Conservation (phyloP, 2,888 invertebrate genomes). For the Philhelius pedissequus region DNA sequence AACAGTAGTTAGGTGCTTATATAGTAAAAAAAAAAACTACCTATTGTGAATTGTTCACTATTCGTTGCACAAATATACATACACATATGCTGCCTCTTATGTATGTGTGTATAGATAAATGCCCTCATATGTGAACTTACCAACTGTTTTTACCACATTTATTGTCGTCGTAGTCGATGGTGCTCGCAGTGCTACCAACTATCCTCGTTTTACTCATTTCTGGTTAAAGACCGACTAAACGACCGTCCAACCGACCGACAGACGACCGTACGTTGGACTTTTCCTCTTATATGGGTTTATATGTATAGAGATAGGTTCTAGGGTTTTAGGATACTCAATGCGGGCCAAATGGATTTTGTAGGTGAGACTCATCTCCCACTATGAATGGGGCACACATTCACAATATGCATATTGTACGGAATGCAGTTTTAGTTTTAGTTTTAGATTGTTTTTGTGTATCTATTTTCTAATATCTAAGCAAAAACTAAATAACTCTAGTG, state of each 20-base stretch:
- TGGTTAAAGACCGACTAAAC: constrained; percentile 45
- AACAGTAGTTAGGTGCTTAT: background rate
- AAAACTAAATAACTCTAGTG: constrained; percentile 58
- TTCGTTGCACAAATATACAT: constrained; percentile 41
- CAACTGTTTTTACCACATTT: constrained; percentile 19
- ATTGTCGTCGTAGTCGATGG: background rate
- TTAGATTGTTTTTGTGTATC: constrained; percentile 17
- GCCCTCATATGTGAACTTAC: background rate
- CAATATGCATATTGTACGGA: constrained; percentile 21
- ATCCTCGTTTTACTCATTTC: constrained; percentile 28
- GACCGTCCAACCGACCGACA: too few species aligned
- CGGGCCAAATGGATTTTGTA: constrained; percentile 47
- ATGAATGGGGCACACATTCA: background rate
- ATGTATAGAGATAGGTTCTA: constrained; percentile 45
- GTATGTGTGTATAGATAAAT: background rate
- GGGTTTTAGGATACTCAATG: constrained; percentile 45
- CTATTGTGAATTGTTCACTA: constrained; percentile 59
- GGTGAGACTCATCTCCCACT: constrained; percentile 43
- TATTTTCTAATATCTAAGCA: constrained; percentile 59
- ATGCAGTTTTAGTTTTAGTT: constrained; percentile 28
- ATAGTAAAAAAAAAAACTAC: constrained; percentile 24
- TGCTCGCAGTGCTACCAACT: constrained; percentile 42
- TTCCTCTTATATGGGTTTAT: background rate
- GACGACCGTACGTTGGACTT: constrained; percentile 30
- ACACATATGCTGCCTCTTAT: background rate